Conservation (phyloP, 2,888 invertebrate species). For the Parasteatoda lunata region DNA sequence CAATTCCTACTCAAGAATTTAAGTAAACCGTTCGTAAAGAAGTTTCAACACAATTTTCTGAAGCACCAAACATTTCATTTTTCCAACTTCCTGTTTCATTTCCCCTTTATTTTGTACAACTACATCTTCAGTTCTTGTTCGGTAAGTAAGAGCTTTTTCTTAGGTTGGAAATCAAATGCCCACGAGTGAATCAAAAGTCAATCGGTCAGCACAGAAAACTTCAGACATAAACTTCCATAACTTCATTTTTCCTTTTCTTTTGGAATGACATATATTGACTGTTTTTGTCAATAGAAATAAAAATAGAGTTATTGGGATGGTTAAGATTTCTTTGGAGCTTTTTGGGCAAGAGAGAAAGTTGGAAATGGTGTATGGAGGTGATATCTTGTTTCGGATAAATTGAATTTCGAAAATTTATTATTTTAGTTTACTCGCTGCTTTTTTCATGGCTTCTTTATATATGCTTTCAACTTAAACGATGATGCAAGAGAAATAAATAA, state of each 20-base stretch:
- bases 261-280: conserved; percentile 30
- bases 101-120: conserved; percentile 22
- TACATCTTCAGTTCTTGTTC: not conserved
- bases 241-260: conserved; percentile 23
- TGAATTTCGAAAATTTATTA: too few relatives aligned
- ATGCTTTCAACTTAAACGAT: too few relatives aligned
- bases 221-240: conserved; percentile 49
- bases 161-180: conserved; percentile 42
- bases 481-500: too few relatives aligned
- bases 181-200: conserved; percentile 37
- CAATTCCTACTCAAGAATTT: too few relatives aligned
- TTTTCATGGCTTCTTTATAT: too few relatives aligned
- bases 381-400: too few relatives aligned
- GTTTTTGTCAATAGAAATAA: conserved; percentile 48
- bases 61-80: not conserved
- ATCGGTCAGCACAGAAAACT: conserved; percentile 51
- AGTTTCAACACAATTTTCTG: not conserved
- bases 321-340: too few relatives aligned
- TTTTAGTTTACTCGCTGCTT: too few relatives aligned
- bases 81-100: conserved; percentile 29
- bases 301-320: not conserved
- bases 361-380: too few relatives aligned
- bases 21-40: too few relatives aligned
- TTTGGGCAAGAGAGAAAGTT: too few relatives aligned
- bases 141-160: not conserved